Evolutionary conservation across 2,888 invertebrate species (phyloP), one percentile per base, ranked within the genome.

Genomic region (Laothoe populi): DNA sequence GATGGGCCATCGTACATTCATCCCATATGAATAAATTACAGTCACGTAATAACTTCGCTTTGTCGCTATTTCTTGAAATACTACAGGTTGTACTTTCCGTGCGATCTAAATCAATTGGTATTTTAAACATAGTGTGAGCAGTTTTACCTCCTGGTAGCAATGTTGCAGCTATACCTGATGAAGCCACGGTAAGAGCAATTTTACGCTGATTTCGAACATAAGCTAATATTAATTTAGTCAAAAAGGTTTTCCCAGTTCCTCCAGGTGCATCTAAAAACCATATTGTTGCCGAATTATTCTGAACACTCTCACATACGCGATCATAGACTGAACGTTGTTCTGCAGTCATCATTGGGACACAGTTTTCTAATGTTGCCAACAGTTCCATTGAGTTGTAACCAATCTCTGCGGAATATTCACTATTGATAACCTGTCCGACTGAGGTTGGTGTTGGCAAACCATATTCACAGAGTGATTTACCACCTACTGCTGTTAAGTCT

Each of bases 341-440:
- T 44, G 16, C 7, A 53, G 61, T 64, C 16, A 62, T 11, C 0
- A 5, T 48, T 13, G 58, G n/a, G 35, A 64, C 44, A 44, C 16
- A 45, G 58, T 61, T 65, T 65, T 63, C 26, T 68, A 70, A 63
- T 44, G 57, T 65, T 64, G 13, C 63, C 21, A 48, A 26, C 57
- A 67, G 48, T 63, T 69, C 64, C 44, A 58, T 59, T 63, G 64
- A 23, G 31, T 65, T 60, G 48, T 64, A 64, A 58, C 21, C 49
- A 59, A 58, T 68, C 40, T 70, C 67, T 57, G 62, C 57, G 19
- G 48, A 23, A 23, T 69, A 70, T 63, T 38, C 67, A 24, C 66
- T 66, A 57, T 63, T 63, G n/a, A 46, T 48, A 49, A 4, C 40
- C n/a, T 60, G 21, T 3, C 31, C 40, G n/a, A 31, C 45, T 35